Evolutionary conservation across 2,888 invertebrate genomes (phyloP).

Genomic region (Phytoseiulus persimilis): DNA sequence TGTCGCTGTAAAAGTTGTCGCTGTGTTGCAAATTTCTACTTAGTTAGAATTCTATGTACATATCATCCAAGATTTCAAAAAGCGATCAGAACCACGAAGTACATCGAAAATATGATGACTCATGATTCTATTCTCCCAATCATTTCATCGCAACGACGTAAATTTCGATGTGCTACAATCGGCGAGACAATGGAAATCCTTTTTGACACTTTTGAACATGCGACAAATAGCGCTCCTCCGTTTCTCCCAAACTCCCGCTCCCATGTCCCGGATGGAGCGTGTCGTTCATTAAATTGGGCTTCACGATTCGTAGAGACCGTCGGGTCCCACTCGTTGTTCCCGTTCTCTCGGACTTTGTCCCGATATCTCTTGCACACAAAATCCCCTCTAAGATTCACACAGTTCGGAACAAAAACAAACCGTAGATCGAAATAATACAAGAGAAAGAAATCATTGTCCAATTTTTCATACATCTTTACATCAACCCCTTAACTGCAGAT

Average conservation of each 20-base stretch:
- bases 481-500: not conserved
- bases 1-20: not conserved
- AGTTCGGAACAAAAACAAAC: not conserved
- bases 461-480: not conserved
- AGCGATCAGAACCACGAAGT: not conserved
- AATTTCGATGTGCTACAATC: not conserved
- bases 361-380: no score
- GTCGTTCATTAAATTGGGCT: not conserved
- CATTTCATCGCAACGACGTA: not conserved
- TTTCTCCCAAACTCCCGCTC: not conserved
- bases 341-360: no score
- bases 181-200: not conserved
- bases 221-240: not conserved
- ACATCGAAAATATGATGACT: not conserved
- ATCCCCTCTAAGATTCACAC: not conserved
- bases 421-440: not conserved
- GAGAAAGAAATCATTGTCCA: not conserved
- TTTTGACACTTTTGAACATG: not conserved
- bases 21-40: not conserved
- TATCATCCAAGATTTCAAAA: not conserved
- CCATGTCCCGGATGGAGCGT: not conserved
- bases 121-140: not conserved
- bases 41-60: not conserved
- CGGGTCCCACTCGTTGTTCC: no score
- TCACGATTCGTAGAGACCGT: not conserved